Percentiles rank a stretch among this genome's conserved stretches.
These are phyloP conservation scores for Frankliniella intonsa DNA, from an alignment of 2,888 invertebrate genomes.

Conservation along the genomic window DNA sequence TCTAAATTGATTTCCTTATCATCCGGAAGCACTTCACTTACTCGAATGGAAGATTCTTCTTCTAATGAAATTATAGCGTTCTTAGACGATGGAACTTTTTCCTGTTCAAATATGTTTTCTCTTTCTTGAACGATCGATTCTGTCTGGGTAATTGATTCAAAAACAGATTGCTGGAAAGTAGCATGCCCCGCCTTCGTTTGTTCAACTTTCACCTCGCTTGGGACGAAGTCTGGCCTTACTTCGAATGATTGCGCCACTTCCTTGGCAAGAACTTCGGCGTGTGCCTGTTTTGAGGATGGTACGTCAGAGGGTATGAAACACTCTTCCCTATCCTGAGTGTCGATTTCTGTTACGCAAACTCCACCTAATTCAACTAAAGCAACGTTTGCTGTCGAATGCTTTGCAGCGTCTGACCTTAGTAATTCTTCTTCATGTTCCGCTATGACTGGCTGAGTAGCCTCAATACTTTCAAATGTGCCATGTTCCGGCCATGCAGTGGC, in stretches of 20 bases:
- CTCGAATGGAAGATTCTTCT: background rate
- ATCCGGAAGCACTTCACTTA: background rate
- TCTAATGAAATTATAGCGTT: background rate
- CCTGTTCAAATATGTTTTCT: slow-evolving; percentile 25
- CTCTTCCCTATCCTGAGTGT: background rate
- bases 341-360: background rate
- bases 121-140: slow-evolving; percentile 24
- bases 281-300: background rate
- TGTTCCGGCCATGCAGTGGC: slow-evolving; percentile 36
- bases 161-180: slow-evolving; percentile 43
- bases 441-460: slow-evolving; percentile 36
- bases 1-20: background rate
- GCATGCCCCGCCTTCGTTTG: background rate
- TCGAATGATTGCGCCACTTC: background rate
- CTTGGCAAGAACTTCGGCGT: background rate
- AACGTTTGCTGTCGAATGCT: background rate
- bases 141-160: slow-evolving; percentile 32
- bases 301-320: background rate
- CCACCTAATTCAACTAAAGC: background rate
- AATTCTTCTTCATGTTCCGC: slow-evolving; percentile 37
- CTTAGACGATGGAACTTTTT: background rate
- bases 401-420: background rate
- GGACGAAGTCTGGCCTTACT: background rate
- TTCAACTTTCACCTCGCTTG: background rate
- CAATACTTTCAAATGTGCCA: slow-evolving; percentile 37